These are phyloP conservation scores for Nasonia vitripennis DNA, from an alignment of 1,140 invertebrate genomes.

Conservation along the genomic window DNA sequence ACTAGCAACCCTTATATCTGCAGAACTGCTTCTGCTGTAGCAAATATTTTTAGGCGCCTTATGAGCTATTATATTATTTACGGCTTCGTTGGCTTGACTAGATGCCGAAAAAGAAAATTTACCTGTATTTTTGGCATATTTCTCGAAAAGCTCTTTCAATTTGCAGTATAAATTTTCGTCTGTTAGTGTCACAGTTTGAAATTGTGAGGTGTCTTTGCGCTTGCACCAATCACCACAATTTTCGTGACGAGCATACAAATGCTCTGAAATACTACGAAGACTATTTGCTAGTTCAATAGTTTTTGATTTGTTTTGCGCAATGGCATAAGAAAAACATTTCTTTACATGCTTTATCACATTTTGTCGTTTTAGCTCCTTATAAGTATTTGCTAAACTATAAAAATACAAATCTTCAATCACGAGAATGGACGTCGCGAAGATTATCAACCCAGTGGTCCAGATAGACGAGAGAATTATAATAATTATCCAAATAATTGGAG, in stretches of 20 bases:
- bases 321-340: conserved; percentile 44
- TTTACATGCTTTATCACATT: conserved; percentile 28
- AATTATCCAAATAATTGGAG: no score
- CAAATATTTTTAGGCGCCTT: no score
- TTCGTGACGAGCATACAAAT: conserved; percentile 29
- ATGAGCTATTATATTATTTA: background rate
- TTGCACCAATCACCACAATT: conserved; percentile 9
- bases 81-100: background rate
- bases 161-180: conserved; percentile 47
- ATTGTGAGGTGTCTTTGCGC: conserved; percentile 30
- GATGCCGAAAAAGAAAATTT: conserved; percentile 6
- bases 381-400: conserved; percentile 22
- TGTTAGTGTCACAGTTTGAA: conserved; percentile 27
- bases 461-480: no score
- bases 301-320: conserved; percentile 37
- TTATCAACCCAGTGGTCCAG: no score
- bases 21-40: no score
- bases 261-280: background rate
- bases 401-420: conserved; percentile 33
- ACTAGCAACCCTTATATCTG: no score
- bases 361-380: conserved; percentile 22
- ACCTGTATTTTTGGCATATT: conserved; percentile 50
- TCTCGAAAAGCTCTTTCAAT: conserved; percentile 53
- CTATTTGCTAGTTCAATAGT: background rate
- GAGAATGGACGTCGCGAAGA: no score